Base-by-base conservation (phyloP, 2,888 invertebrate species). In the Neuroscelio doddi region DNA sequence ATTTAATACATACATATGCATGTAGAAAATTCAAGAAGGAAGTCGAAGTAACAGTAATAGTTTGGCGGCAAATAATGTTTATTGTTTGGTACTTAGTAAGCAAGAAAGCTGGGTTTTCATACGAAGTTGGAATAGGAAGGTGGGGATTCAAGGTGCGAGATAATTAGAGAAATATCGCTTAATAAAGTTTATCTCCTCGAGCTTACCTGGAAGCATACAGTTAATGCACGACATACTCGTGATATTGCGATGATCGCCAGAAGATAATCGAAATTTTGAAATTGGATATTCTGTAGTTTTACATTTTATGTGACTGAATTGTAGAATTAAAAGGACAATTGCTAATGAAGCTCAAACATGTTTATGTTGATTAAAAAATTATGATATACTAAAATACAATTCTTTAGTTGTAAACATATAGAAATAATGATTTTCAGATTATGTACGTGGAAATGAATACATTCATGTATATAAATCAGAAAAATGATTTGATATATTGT, bases 141-240 rank as follows among this genome's bases (percentile, higher is more conserved):
- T 53, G 49, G 15, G 42, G 27, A 51, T 50, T 46, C 44, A 65
- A 61, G 41, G 56, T 56, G 62, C 65, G 71, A 77, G 81, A 81
- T 83, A 82, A 82, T 82, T 81, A 81, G 79, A 80, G 82, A 81
- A 82, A 81, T 81, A 81, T 81, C 78, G 78, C 74, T 80, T 78
- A 76, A 82, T 82, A 80, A 81, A 82, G 75, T 82, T 81, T 56
- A 55, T 69, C 66, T 55, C 61, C 69, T 70, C 58, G 65, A 73
- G 73, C 58, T 62, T 65, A 65, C 56, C 53, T 55, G 51, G 46
- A 29, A 52, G 42, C 47, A 61, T 50, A 29, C 47, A 44, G 44
- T 49, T 57, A 51, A 66, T 50, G 57, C 52, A 39, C 55, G 50
- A 61, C 52, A 56, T 14, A 34, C 50, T 44, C 24, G 55, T 14